Percentiles rank a stretch among this genome's conserved stretches.
phyloP scores from a whole-genome alignment of 2,797 vertebrate genomes.

The Thamnophis elegans region DNA sequence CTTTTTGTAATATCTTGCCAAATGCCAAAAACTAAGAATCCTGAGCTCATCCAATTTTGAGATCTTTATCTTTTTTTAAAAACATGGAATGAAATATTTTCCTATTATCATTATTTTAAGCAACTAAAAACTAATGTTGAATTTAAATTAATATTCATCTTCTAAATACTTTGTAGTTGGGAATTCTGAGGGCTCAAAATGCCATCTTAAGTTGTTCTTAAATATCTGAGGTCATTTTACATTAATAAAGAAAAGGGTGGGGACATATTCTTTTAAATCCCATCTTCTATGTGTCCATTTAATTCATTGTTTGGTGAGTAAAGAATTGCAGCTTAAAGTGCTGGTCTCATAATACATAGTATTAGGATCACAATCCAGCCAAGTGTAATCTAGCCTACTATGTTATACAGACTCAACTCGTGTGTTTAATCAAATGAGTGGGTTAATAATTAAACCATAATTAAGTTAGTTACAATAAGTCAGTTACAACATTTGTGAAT shows the following conservation, averaged over 20 bases:
- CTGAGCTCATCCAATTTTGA: background rate
- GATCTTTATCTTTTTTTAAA: background rate
- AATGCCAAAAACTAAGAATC: background rate
- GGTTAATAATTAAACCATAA: background rate
- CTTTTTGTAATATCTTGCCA: background rate
- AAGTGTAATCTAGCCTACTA: background rate
- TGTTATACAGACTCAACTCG: background rate
- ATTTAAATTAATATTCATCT: background rate
- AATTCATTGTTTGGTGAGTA: conserved; percentile 24
- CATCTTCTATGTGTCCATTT: conserved; percentile 6
- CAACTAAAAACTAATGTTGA: background rate
- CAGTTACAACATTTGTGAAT: background rate
- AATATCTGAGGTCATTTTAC: background rate
- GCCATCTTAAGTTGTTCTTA: background rate
- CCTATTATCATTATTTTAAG: background rate
- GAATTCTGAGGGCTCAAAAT: background rate
- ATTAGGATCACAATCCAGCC: background rate
- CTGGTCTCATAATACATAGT: background rate
- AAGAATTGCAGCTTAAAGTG: background rate
- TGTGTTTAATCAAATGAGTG: background rate
- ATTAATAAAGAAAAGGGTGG: background rate
- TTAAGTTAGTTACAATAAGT: background rate
- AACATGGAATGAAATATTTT: background rate
- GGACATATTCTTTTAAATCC: background rate
- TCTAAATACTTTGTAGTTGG: background rate